Evolutionary conservation across 35 echinoderm and acorn worm genomes (phyloP).

Genomic region (Apostichopus parvimensis): DNA sequence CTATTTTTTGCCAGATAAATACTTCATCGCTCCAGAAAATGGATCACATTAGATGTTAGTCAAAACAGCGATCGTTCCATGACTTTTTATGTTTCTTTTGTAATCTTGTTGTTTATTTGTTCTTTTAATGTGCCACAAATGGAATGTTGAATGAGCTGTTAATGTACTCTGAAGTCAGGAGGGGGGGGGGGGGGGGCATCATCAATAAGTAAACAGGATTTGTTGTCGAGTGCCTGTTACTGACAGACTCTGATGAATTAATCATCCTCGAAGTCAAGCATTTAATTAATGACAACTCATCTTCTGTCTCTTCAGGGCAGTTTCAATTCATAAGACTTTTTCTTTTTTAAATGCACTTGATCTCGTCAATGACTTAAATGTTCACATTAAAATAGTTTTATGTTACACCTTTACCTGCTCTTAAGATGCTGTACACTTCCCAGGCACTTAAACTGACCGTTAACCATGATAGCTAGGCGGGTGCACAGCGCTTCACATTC

Average conservation of each 20-base stretch:
- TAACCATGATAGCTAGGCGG: slow-evolving; percentile 96
- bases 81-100: neutral
- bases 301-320: neutral
- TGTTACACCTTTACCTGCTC: slow-evolving; percentile 63
- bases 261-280: too few relatives aligned
- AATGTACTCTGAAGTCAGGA: too few relatives aligned
- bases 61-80: too few relatives aligned
- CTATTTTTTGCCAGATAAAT: too few relatives aligned
- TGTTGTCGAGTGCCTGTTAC: too few relatives aligned
- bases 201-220: too few relatives aligned
- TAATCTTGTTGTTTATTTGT: neutral
- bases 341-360: too few relatives aligned
- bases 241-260: too few relatives aligned
- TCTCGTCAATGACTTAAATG: neutral
- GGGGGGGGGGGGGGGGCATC: too few relatives aligned
- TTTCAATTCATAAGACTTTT: neutral
- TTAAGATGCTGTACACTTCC: slow-evolving; percentile 98
- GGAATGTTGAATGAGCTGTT: neutral
- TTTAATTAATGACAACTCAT: too few relatives aligned
- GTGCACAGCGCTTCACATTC: slow-evolving; percentile 98
- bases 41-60: too few relatives aligned
- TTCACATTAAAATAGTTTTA: neutral
- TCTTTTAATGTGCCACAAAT: neutral
- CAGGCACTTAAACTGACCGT: slow-evolving; percentile 96
- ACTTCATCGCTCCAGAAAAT: too few relatives aligned